Percentiles rank a stretch among this genome's conserved stretches.
Evolutionary conservation across 2,113 vertebrate genomes (phyloP).

Genomic region (Cariama cristata): DNA sequence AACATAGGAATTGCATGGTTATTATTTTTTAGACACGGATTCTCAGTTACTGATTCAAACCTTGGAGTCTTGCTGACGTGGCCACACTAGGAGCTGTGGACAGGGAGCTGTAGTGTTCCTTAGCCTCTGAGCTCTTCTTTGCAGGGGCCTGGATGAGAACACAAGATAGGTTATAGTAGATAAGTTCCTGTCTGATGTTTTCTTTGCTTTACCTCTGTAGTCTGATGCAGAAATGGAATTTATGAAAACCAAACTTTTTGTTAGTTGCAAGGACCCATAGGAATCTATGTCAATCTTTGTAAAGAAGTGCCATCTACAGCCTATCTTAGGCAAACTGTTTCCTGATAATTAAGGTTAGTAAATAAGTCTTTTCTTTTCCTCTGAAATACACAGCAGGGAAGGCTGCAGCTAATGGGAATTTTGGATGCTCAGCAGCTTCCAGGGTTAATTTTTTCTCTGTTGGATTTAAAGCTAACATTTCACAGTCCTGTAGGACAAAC

Average conservation of each 20-base stretch:
- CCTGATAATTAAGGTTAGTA: conserved; percentile 57
- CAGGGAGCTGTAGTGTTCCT: background rate
- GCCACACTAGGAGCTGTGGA: background rate
- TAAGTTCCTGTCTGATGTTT: background rate
- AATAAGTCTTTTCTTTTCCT: conserved; percentile 45
- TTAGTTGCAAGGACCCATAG: background rate
- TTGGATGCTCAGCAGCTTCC: conserved; percentile 54
- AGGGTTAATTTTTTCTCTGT: conserved; percentile 56
- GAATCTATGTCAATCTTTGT: background rate
- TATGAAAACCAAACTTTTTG: background rate
- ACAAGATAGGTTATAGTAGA: background rate
- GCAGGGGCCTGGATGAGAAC: background rate
- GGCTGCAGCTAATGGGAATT: conserved; percentile 31
- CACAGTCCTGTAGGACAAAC: background rate
- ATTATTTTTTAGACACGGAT: background rate
- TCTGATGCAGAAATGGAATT: background rate
- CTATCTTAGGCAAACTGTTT: conserved; percentile 60
- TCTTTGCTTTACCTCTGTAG: background rate
- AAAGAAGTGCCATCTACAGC: conserved; percentile 53
- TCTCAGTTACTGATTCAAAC: background rate
- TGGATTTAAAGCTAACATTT: conserved; percentile 47
- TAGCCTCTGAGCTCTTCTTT: background rate
- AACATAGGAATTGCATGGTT: background rate
- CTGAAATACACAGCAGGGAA: conserved; percentile 31
- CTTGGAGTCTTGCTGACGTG: background rate